phyloP scores from a whole-genome alignment of 2,113 vertebrate species.

The Lophochroa leadbeateri region DNA sequence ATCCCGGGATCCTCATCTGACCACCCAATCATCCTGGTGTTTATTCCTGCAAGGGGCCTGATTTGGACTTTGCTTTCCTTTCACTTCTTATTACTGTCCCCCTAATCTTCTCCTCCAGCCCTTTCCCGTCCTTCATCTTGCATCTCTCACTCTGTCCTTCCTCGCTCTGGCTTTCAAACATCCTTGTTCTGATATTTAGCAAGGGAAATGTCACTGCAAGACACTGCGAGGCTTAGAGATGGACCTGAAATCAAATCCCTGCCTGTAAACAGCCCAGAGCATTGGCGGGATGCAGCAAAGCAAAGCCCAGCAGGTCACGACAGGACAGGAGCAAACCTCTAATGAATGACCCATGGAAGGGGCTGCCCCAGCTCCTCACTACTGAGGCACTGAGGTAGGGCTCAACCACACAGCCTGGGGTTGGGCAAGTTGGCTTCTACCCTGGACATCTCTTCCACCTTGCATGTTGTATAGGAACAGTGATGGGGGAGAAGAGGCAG shows the following conservation, averaged over 20 bases:
- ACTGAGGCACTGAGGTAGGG: accelerated
- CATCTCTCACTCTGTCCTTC: not conserved
- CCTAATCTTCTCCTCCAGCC: constrained; percentile 38
- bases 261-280: not conserved
- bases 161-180: not conserved
- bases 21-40: not conserved
- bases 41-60: not conserved
- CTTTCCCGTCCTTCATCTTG: not conserved
- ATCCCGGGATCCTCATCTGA: not conserved
- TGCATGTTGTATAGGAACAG: accelerated
- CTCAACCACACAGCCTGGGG: not conserved
- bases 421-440: not conserved
- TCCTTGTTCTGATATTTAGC: not conserved
- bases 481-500: not conserved
- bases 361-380: not conserved
- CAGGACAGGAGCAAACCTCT: not conserved
- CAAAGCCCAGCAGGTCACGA: not conserved
- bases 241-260: not conserved
- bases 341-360: not conserved
- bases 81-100: constrained; percentile 57
- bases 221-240: not conserved
- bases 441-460: not conserved
- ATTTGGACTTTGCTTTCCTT: constrained; percentile 54
- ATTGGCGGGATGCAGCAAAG: accelerated
- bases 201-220: not conserved